Conservation (phyloP, 2,797 vertebrate genomes). For the Presbytis comata region DNA sequence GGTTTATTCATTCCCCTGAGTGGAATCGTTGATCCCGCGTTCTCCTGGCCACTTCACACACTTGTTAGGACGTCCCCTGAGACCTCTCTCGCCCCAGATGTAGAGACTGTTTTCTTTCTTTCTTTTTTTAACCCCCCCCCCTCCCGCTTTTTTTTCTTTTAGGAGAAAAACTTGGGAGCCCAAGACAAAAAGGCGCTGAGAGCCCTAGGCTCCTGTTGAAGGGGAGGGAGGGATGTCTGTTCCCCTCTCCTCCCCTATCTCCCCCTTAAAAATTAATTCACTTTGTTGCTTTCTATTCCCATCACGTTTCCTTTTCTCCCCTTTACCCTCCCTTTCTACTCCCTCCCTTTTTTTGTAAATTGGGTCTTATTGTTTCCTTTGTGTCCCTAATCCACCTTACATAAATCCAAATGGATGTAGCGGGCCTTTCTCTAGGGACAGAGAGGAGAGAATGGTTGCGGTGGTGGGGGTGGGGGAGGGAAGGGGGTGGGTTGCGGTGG, state of each 20-base stretch:
- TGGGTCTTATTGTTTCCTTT: slow-evolving; percentile 83
- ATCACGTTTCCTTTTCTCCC: slow-evolving; percentile 78
- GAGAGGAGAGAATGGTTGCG: not conserved
- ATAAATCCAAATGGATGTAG: slow-evolving; percentile 80
- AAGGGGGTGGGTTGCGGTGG: no score
- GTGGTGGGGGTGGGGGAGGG: not conserved
- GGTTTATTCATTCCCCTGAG: not conserved
- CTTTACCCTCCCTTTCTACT: slow-evolving; percentile 69
- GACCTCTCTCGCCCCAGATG: not conserved
- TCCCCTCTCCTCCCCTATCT: not conserved
- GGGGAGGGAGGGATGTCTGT: not conserved
- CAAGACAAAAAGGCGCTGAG: slow-evolving; percentile 48
- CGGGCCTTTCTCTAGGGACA: slow-evolving; percentile 70
- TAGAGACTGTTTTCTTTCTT: not conserved
- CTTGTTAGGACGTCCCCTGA: slow-evolving; percentile 50
- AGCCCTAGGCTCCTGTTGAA: slow-evolving; percentile 7
- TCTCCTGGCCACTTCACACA: slow-evolving; percentile 14
- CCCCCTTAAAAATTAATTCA: slow-evolving; percentile 74
- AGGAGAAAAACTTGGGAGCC: slow-evolving; percentile 25
- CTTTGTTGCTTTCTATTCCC: slow-evolving; percentile 78
- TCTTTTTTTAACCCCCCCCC: not conserved
- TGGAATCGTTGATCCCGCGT: not conserved
- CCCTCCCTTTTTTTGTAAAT: slow-evolving; percentile 81
- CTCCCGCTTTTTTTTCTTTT: not conserved
- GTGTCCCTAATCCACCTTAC: slow-evolving; percentile 80